These are phyloP conservation scores for Trachelus tabidus DNA, from an alignment of 2,888 invertebrate species.

Conservation along the genomic window DNA sequence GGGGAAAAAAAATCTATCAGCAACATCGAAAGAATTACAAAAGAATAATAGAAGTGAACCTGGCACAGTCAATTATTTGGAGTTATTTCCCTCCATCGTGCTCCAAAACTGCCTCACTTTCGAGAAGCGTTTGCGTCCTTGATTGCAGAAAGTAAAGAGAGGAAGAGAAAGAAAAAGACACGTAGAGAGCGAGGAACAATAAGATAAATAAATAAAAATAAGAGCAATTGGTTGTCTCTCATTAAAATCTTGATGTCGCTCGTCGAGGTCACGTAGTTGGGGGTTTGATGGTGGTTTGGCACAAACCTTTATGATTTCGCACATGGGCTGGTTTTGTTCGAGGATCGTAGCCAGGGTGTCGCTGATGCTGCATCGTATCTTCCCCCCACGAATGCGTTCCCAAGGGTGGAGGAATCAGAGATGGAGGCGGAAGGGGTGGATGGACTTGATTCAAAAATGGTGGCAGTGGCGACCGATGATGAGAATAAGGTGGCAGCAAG, in stretches of 20 bases:
- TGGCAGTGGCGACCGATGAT: conserved; percentile 57
- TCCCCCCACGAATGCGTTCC: conserved; percentile 48
- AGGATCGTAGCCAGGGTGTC: conserved; percentile 54
- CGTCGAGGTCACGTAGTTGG: conserved; percentile 19
- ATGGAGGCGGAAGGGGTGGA: conserved; percentile 69
- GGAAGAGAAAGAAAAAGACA: conserved; percentile 22
- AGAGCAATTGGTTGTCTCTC: conserved; percentile 9
- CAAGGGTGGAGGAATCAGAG: conserved; percentile 60
- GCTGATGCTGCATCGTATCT: conserved; percentile 49
- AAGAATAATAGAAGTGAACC: conserved; percentile 14
- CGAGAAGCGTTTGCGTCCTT: conserved; percentile 65
- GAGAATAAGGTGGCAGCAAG: conserved; percentile 49
- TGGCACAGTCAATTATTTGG: conserved; percentile 25
- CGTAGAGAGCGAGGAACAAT: conserved; percentile 27
- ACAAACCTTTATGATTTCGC: conserved; percentile 64
- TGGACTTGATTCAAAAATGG: conserved; percentile 69
- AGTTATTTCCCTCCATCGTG: conserved; percentile 62
- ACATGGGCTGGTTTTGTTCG: conserved; percentile 26
- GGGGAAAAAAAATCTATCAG: not conserved
- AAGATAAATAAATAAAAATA: conserved; percentile 15
- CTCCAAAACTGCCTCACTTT: conserved; percentile 65
- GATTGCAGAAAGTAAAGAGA: conserved; percentile 46
- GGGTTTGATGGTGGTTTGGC: conserved; percentile 17
- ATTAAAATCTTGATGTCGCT: conserved; percentile 11
- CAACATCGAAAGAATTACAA: not conserved